Conservation (phyloP, 2,113 vertebrate genomes). For the Myotis lucifugus region DNA sequence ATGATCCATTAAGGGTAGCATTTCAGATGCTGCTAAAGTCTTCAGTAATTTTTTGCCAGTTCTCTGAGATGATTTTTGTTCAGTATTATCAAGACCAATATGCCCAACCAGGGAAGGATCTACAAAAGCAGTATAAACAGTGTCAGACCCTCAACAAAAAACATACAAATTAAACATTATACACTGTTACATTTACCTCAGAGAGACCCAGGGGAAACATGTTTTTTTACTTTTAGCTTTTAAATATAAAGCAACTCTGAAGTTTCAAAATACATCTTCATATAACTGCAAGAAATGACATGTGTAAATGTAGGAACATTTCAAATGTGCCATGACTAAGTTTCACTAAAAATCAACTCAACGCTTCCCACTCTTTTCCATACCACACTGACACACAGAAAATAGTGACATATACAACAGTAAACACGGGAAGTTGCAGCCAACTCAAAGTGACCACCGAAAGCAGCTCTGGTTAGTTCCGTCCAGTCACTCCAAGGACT, state of each 20-base stretch:
- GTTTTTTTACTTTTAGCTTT: not conserved
- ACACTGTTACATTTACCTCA: constrained; percentile 10
- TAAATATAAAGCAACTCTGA: constrained; percentile 20
- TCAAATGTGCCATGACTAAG: constrained; percentile 17
- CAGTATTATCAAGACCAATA: constrained; percentile 73
- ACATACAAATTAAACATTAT: constrained; percentile 41
- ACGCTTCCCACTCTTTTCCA: not conserved
- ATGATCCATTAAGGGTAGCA: constrained; percentile 91
- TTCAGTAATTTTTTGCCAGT: constrained; percentile 76
- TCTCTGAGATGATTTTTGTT: constrained; percentile 78
- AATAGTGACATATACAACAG: not conserved
- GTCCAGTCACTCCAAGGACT: not conserved
- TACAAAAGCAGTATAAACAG: constrained; percentile 77
- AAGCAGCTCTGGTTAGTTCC: not conserved
- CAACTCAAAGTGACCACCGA: not conserved
- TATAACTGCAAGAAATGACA: not conserved
- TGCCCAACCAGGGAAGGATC: constrained; percentile 77
- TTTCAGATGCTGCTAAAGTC: constrained; percentile 76
- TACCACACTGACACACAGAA: not conserved
- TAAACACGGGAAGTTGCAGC: not conserved
- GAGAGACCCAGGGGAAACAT: not conserved
- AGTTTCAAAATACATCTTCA: constrained; percentile 37
- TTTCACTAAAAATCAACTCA: not conserved
- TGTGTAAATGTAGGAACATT: not conserved
- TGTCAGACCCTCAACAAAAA: constrained; percentile 30